Base-by-base conservation (phyloP, 2,113 vertebrate genomes). In the Poicephalus meyeri region DNA sequence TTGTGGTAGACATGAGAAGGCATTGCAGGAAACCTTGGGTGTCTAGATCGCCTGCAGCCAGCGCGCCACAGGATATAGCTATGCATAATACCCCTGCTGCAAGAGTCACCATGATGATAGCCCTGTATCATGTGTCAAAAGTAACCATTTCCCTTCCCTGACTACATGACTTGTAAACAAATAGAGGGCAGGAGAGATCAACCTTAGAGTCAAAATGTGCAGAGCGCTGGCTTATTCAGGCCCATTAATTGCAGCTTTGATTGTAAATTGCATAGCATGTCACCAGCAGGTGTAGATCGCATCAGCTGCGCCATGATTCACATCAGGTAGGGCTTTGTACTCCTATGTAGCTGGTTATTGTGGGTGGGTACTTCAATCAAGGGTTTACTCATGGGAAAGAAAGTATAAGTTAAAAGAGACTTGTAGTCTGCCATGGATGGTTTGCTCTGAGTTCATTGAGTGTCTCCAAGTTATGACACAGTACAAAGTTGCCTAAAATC, bases 341-440 rank as follows among this genome's bases (percentile, higher is more conserved):
- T 0, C 20, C 5, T 13, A 2, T 0, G 1, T 2, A 46, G 11
- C 11, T 3, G 2, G 5, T 23, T 44, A 5, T 10, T 55, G 41
- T 24, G n/a, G 31, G 15, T 3, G 7, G 2, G 14, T 77, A 29
- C 37, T 56, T 46, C 63, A 68, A 13, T 4, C 18, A 26, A 55
- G 6, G 19, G 19, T 46, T 77, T 84, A 23, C 33, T 80, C 15
- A 8, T 44, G 41, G n/a, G 39, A 55, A 70, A 53, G 21, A 16
- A 42, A 60, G 6, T 2, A 1, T 0, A 35, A 31, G 3, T 37
- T 21, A 6, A 41, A 24, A 61, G 25, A 47, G 16, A 1, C 19
- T 64, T 64, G 60, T 35, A 88, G 52, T 44, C 31, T 46, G 19
- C 70, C 21, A 6, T 3, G 11, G 31, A 9, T 8, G 49, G 11